These are phyloP conservation scores for Psilanteris sp. DNA, from an alignment of 1,140 invertebrate genomes.

Conservation along the genomic window DNA sequence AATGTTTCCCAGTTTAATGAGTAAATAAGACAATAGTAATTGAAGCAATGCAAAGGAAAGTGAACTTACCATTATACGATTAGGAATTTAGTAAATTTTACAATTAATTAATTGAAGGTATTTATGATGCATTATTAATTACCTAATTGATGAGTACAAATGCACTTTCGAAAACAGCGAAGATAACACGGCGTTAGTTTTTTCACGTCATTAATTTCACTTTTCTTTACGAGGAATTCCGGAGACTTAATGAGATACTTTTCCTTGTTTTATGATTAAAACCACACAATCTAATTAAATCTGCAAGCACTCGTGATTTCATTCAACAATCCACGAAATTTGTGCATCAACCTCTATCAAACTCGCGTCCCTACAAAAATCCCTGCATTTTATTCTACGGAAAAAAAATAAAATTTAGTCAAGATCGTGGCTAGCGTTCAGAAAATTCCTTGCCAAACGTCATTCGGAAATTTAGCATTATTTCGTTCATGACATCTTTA, in stretches of 20 bases:
- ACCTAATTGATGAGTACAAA: slow-evolving; percentile 15
- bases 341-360: too few species aligned
- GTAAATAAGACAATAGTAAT: too few species aligned
- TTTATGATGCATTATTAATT: slow-evolving; percentile 11
- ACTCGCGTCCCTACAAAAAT: too few species aligned
- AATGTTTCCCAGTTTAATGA: too few species aligned
- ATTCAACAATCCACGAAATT: too few species aligned
- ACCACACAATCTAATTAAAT: slow-evolving; percentile 15
- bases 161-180: slow-evolving; percentile 18
- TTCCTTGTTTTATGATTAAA: slow-evolving; percentile 39
- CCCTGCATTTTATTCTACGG: too few species aligned
- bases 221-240: slow-evolving; percentile 29
- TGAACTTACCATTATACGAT: too few species aligned
- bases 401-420: neutral
- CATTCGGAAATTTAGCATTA: slow-evolving; percentile 9
- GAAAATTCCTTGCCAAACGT: slow-evolving; percentile 9
- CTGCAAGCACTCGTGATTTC: too few species aligned
- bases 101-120: slow-evolving; percentile 29
- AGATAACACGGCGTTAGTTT: slow-evolving; percentile 7
- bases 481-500: slow-evolving; percentile 12
- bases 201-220: slow-evolving; percentile 41
- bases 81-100: slow-evolving; percentile 20
- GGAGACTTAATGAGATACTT: slow-evolving; percentile 15
- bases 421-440: neutral
- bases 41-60: too few species aligned